A percentile compares a stretch with the other conserved stretches of the same genome.
Evolutionary conservation across 1,140 invertebrate genomes (phyloP).

Genomic region (Nymphalis io): DNA sequence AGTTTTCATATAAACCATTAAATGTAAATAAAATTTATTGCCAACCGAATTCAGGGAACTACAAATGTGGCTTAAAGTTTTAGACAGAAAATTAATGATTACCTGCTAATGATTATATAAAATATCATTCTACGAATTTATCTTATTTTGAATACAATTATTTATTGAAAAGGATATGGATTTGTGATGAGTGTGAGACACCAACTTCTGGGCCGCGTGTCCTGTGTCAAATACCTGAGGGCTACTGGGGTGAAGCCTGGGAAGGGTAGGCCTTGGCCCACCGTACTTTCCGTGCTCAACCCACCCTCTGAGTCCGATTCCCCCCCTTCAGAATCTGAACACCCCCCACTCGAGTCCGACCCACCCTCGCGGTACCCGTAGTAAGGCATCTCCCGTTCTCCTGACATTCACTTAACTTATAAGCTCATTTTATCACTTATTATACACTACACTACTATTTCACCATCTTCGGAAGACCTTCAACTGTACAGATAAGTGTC

Average conservation of each 20-base stretch:
- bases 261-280: conserved; percentile 88
- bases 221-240: conserved; percentile 93
- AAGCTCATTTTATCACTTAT: conserved; percentile 75
- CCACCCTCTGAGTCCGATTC: conserved; percentile 83
- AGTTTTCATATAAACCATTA: neutral
- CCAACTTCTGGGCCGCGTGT: conserved; percentile 91
- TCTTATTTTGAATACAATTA: conserved; percentile 2
- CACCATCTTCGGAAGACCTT: conserved; percentile 61
- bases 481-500: conserved; percentile 73
- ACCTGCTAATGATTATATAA: neutral
- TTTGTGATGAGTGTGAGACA: conserved; percentile 97
- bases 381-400: conserved; percentile 74
- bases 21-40: conserved; percentile 5
- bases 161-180: conserved; percentile 96
- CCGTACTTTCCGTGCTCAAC: conserved; percentile 80
- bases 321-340: conserved; percentile 78
- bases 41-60: neutral
- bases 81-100: neutral
- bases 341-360: conserved; percentile 66
- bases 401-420: conserved; percentile 72
- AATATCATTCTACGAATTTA: neutral
- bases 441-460: conserved; percentile 63
- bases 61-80: neutral
- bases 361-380: conserved; percentile 75
- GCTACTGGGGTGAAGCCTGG: conserved; percentile 93